These are phyloP conservation scores for Drosophila cracens DNA, from an alignment of 2,888 invertebrate genomes.

Conservation along the genomic window DNA sequence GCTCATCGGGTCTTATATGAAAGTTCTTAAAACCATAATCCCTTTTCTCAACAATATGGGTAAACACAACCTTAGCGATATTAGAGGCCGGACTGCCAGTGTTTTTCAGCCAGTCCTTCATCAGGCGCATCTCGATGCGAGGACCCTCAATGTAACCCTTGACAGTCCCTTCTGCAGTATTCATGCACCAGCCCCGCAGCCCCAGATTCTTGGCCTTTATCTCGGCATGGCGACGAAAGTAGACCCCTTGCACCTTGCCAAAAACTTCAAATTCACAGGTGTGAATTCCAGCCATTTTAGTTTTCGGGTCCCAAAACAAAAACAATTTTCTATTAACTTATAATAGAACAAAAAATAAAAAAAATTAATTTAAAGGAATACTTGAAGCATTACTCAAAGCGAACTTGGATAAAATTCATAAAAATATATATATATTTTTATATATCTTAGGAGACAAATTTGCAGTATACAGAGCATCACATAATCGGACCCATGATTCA, in stretches of 20 bases:
- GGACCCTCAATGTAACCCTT: conserved; percentile 88
- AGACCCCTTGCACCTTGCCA: conserved; percentile 80
- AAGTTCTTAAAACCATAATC: conserved; percentile 58
- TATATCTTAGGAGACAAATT: not conserved
- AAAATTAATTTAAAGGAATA: not conserved
- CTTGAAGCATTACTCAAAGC: not conserved
- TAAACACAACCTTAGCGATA: conserved; percentile 90
- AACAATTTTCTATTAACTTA: conserved; percentile 2
- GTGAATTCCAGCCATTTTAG: conserved; percentile 49
- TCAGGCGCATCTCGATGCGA: conserved; percentile 86
- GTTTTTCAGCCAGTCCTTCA: conserved; percentile 86
- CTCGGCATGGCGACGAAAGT: conserved; percentile 86
- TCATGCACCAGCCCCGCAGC: conserved; percentile 89
- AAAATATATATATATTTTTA: not conserved
- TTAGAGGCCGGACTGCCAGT: conserved; percentile 90
- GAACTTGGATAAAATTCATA: not conserved
- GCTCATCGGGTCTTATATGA: conserved; percentile 52
- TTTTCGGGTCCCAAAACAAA: not conserved
- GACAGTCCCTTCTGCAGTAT: conserved; percentile 88
- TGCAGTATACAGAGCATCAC: not conserved
- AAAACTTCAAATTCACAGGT: conserved; percentile 78
- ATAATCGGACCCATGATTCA: not conserved
- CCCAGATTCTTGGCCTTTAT: conserved; percentile 86
- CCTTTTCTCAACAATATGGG: conserved; percentile 39
- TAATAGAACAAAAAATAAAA: not conserved